Conservation (phyloP, 2,888 invertebrate species). For the Caenorhabditis becei region DNA sequence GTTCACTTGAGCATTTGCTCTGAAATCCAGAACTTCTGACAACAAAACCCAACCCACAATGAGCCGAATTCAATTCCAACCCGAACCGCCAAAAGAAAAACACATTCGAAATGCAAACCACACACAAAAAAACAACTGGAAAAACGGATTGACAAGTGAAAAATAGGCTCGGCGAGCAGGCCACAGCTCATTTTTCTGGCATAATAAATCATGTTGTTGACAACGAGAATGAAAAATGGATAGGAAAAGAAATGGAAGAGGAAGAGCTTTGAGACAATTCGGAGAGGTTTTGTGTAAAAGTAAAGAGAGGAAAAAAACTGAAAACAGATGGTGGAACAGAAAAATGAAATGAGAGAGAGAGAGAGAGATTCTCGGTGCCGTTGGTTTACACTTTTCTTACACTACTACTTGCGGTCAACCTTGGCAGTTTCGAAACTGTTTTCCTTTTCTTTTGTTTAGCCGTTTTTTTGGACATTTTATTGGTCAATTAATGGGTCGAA, state of each 20-base stretch:
- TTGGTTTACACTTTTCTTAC: conserved; percentile 1
- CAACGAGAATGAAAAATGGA: conserved; percentile 1
- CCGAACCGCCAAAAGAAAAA: too few relatives aligned
- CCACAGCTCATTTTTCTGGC: neutral
- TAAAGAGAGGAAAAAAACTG: conserved; percentile 15
- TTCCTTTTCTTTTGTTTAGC: neutral
- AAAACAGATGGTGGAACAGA: conserved; percentile 10
- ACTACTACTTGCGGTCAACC: conserved; percentile 12
- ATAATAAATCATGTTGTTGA: conserved; percentile 29
- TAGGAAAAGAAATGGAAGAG: neutral
- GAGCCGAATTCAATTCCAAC: too few relatives aligned
- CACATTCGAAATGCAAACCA: neutral
- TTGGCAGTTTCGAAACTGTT: neutral
- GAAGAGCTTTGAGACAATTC: too few relatives aligned
- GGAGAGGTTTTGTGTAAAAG: conserved; percentile 16
- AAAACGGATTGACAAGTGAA: neutral
- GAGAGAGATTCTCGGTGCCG: neutral
- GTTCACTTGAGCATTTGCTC: too few relatives aligned
- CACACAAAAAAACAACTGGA: neutral
- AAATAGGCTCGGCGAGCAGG: neutral
- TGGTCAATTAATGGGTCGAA: conserved; percentile 15
- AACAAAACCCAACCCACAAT: too few relatives aligned
- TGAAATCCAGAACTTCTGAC: too few relatives aligned
- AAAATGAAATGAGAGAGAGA: neutral
- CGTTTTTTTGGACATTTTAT: conserved; percentile 7